Conservation (phyloP, 2,888 invertebrate genomes). For the Pyrochroa serraticornis region DNA sequence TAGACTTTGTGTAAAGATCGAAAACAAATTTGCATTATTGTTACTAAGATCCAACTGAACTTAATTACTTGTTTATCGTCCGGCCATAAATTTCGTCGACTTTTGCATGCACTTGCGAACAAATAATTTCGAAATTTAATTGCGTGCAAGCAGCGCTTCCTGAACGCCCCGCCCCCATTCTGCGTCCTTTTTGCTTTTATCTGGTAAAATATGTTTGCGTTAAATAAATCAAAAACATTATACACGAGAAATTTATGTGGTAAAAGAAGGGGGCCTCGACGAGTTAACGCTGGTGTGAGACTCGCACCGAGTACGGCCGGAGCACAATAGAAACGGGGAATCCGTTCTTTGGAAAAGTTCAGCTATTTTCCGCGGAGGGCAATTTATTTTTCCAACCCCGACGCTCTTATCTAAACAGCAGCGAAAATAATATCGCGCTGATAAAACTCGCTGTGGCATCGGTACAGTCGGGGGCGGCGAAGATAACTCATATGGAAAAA, state of each 20-base stretch:
- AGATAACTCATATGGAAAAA: constrained; percentile 51
- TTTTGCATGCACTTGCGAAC: too few relatives aligned
- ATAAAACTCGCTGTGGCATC: constrained; percentile 56
- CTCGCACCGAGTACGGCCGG: constrained; percentile 27
- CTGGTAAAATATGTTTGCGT: constrained; percentile 39
- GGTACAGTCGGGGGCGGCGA: constrained; percentile 49
- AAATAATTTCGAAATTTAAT: too few relatives aligned
- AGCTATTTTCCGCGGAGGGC: constrained; percentile 60
- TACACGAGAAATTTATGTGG: constrained; percentile 38
- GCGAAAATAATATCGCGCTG: constrained; percentile 61
- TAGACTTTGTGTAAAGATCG: background rate
- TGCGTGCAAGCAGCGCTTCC: too few relatives aligned
- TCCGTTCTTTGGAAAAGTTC: constrained; percentile 58
- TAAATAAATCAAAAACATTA: constrained; percentile 42
- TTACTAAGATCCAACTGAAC: too few relatives aligned
- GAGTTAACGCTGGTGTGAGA: constrained; percentile 30
- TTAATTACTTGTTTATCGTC: too few relatives aligned
- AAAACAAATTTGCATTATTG: background rate
- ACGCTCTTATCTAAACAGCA: constrained; percentile 60
- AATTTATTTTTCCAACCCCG: constrained; percentile 61
- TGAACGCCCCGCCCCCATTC: too few relatives aligned
- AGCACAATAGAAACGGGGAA: constrained; percentile 54
- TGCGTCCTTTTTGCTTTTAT: constrained; percentile 31
- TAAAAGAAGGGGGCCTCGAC: constrained; percentile 12
- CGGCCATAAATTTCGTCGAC: too few relatives aligned